phyloP scores from a whole-genome alignment of 2,888 invertebrate genomes.

The Netelia inedita region DNA sequence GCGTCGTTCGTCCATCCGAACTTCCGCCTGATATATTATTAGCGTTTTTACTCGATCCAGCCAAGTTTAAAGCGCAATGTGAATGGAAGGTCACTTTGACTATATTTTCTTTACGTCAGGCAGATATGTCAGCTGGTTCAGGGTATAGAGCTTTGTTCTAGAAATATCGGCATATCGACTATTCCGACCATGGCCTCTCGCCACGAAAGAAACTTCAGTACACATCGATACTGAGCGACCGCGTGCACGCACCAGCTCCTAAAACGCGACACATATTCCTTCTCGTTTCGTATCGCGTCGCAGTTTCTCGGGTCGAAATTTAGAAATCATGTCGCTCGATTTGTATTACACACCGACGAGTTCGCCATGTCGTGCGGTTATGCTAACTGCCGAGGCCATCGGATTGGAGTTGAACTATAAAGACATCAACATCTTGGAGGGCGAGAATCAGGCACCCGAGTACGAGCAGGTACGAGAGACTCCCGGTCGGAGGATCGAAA shows the following conservation, averaged over 20 bases:
- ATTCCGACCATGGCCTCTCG: slow-evolving; percentile 53
- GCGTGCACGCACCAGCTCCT: slow-evolving; percentile 22
- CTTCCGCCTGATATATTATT: background rate
- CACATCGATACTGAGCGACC: slow-evolving; percentile 37
- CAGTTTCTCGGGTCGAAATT: background rate
- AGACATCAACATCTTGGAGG: slow-evolving; percentile 78
- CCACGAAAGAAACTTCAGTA: slow-evolving; percentile 35
- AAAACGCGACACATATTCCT: background rate
- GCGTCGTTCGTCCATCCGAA: background rate
- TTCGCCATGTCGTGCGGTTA: slow-evolving; percentile 83
- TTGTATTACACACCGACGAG: slow-evolving; percentile 80
- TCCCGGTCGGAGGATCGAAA: background rate
- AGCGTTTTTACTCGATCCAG: background rate
- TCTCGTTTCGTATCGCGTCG: background rate
- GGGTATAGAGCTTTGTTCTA: slow-evolving; percentile 35
- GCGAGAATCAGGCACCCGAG: slow-evolving; percentile 83
- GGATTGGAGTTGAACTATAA: slow-evolving; percentile 82
- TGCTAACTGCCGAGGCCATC: slow-evolving; percentile 83
- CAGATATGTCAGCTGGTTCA: background rate
- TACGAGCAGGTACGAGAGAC: slow-evolving; percentile 80
- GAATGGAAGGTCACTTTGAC: background rate
- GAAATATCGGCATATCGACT: slow-evolving; percentile 57
- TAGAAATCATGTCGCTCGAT: slow-evolving; percentile 77
- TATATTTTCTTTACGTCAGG: background rate
- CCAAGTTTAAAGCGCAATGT: background rate